Base-by-base conservation (phyloP, 2,797 vertebrate species). In the Rhinoraja longicauda region DNA sequence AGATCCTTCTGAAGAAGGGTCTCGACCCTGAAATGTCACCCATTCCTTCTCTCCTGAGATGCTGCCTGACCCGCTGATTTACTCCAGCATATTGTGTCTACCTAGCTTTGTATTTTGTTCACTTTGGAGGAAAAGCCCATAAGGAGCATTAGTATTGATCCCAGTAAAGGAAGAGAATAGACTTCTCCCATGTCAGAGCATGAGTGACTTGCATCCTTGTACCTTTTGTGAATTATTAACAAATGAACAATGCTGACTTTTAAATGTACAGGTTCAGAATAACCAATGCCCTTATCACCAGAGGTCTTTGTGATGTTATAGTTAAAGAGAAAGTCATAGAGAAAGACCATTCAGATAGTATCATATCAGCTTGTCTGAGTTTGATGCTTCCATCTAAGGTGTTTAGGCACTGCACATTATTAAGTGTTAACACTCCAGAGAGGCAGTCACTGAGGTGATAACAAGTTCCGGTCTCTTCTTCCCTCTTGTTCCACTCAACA, bases 401-500 rank as follows among this genome's bases (percentile, higher is more conserved):
- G 32, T 67, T 88, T 32, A 67, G n/a, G 19, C n/a, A 67, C 36
- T 88, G 84, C 84, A 36, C 84, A 36, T n/a, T 67, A 36, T 88
- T 67, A 86, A 8, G 29, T 62, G 24, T 32, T 36, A 88, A 88
- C 32, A 7, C 84, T 36, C 57, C 57, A 86, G 82, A 86, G 57
- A 32, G 12, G 57, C 57, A 86, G 62, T 88, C 62, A 36, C 59
- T 0, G 64, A 21, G 21, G 62, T 75, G 45, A 57, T 72, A 53
- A 53, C 67, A 70, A 7, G 32, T 39, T 39, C 32, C 13, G 15
- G 64, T 29, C 70, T 92, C 67, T 53, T 29, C 70, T 75, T 75
- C 57, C 70, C 90, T 73, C 84, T 90, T 70, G 64, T 70, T 39
- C 32, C 86, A 90, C 36, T 53, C 90, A 91, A 15, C 70, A 73